These are phyloP conservation scores for Mesoligia furuncula DNA, from an alignment of 2,888 invertebrate genomes.

Conservation along the genomic window DNA sequence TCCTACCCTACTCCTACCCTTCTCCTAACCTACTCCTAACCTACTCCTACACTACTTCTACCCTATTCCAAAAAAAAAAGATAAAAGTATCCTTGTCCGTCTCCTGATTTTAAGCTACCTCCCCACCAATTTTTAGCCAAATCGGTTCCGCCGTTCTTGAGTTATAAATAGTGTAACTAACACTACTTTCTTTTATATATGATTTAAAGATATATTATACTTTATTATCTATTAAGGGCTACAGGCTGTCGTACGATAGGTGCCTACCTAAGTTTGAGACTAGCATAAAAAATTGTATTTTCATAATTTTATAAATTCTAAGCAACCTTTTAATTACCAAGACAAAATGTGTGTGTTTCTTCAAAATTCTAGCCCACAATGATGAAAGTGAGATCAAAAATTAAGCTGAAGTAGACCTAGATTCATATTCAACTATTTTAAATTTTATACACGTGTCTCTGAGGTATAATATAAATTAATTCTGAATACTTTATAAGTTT, in stretches of 20 bases:
- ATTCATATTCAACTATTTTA: constrained; percentile 8
- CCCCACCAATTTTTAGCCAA: no score
- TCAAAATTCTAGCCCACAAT: not conserved
- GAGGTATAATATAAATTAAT: constrained; percentile 39
- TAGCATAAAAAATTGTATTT: not conserved
- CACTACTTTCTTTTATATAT: no score
- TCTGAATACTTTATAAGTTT: constrained; percentile 40
- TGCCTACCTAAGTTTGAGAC: not conserved
- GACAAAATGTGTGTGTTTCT: constrained; percentile 18
- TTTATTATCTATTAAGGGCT: no score
- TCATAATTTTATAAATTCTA: constrained; percentile 2
- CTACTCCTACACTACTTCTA: no score
- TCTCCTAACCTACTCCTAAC: no score
- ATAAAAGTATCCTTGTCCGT: no score
- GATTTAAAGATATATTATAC: no score
- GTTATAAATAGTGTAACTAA: no score
- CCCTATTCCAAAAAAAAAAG: no score
- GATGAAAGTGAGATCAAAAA: constrained; percentile 24
- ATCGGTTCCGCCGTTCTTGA: no score
- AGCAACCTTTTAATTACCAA: constrained; percentile 25
- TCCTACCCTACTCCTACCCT: no score
- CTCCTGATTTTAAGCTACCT: no score
- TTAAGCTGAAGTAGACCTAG: constrained; percentile 11
- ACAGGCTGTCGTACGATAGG: not conserved
- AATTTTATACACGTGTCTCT: constrained; percentile 14